Base-by-base conservation (phyloP, 2,113 vertebrate species). In the Dermatemys mawii region DNA sequence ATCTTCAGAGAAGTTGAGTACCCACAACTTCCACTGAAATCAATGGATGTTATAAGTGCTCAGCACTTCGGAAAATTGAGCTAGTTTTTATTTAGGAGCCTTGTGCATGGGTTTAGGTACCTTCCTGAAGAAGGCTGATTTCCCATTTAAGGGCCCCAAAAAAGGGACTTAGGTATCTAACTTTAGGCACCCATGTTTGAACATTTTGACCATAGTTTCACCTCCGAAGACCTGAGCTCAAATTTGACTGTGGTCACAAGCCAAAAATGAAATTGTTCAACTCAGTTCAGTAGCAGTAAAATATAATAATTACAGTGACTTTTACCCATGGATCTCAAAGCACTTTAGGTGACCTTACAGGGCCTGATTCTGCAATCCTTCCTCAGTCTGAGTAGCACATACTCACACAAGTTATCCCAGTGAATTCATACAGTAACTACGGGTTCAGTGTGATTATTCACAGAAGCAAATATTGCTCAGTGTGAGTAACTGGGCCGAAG, bases 41-140 rank as follows among this genome's bases (percentile, higher is more conserved):
- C 57, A 6, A 60, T 16, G 57, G 6, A 29, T 35, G 3, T 60
- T 60, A 35, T 60, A 60, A 32, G 12, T 32, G 29, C 29, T 60
- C 57, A 14, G 57, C 57, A 60, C 57, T 60, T 60, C 55, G 32
- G 57, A 60, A 60, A 60, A 60, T 29, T 60, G 24, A 60, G 5
- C 29, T 29, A 60, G 3, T 32, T 60, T 60, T 60, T 60, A 35
- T 35, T 60, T 60, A 60, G 57, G 27, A 35, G 27, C 13, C 29
- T 35, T 35, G 57, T 16, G 86, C 84, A 97, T 91, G 44, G 32
- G 21, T 73, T 94, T 91, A 94, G 96, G 82, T 89, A 94, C 44
- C 90, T 93, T 60, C 91, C 73, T 92, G 89, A 95, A 87, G 67
- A 92, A 80, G 38, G 32, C 79, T 41, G 63, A 87, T 89, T 93